Base-by-base conservation (phyloP, 2,113 vertebrate genomes). In the Stictonetta naevosa region DNA sequence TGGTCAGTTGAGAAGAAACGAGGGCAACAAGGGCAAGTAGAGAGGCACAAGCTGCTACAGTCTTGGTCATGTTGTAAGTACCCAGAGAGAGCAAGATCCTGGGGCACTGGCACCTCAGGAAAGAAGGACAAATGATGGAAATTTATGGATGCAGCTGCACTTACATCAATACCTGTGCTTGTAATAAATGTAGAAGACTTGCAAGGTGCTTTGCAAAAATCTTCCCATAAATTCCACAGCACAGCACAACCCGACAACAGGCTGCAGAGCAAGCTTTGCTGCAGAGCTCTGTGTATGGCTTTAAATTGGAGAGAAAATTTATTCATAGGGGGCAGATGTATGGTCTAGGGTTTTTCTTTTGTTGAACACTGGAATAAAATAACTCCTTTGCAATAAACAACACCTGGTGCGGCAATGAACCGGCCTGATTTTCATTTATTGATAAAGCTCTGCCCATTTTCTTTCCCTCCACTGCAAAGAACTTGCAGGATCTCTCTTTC, bases 311-410 rank as follows among this genome's bases (percentile, higher is more conserved):
- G 88, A 86, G 31, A 31, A 19, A 42, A 1, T 52, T 38, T 75
- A 48, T 56, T 72, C 64, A 72, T 2, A 72, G 20, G 20, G 48
- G 64, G 44, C 11, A 74, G 56, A 22, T 59, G 42, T 38, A 13
- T 93, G 42, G n/a, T 71, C 77, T 92, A 56, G 31, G 60, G 15
- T 20, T 95, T 92, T 91, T 62, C n/a, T 89, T 85, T 31, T 72
- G 64, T 10, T 13, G 20, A 89, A 55, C 5, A 4, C 13, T 64
- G 40, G 44, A 80, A 12, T 74, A 48, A 67, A 90, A 28, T 31
- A 40, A 92, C 33, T 25, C 15, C 4, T 0, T 28, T 75, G 56
- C 42, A 93, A 74, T 42, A 80, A 90, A 72, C 46, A 83, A 15
- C 46, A 78, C 14, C 34, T 34, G 29, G 42, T 17, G 33, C 5